Evolutionary conservation across 2,888 invertebrate genomes (phyloP).

Genomic region (Matsumyia berberina): DNA sequence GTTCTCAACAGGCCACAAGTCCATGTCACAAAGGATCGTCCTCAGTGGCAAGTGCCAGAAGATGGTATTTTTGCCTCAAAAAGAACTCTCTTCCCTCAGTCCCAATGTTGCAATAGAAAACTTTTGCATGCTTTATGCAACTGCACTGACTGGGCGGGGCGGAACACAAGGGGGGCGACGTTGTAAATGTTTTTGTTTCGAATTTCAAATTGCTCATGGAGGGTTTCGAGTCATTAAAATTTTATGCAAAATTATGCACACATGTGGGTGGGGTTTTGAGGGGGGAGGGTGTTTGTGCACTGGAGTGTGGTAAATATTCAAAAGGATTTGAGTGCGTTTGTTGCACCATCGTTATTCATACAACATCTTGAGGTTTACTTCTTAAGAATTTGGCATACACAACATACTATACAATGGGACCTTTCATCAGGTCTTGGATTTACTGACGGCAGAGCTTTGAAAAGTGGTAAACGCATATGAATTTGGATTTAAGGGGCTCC

Average conservation of each 20-base stretch:
- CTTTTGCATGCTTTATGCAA: slow-evolving; percentile 24
- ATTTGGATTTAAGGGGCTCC: too few relatives aligned
- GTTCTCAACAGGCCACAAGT: slow-evolving; percentile 55
- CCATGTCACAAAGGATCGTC: slow-evolving; percentile 48
- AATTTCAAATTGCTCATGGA: slow-evolving; percentile 68
- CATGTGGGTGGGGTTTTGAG: not conserved
- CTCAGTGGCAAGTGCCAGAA: slow-evolving; percentile 24
- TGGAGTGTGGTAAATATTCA: slow-evolving; percentile 17
- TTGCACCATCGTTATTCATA: not conserved
- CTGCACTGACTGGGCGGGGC: not conserved
- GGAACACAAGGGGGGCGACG: not conserved
- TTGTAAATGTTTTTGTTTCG: slow-evolving; percentile 55
- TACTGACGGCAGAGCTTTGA: too few relatives aligned
- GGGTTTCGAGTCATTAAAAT: slow-evolving; percentile 68
- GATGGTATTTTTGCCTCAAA: slow-evolving; percentile 26
- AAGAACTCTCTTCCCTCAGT: slow-evolving; percentile 39
- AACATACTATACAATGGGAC: too few relatives aligned
- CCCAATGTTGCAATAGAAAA: slow-evolving; percentile 29
- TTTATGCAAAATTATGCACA: slow-evolving; percentile 55
- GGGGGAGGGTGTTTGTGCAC: not conserved
- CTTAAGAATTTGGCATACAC: too few relatives aligned
- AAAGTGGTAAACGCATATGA: too few relatives aligned
- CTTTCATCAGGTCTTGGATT: too few relatives aligned
- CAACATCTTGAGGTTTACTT: not conserved
- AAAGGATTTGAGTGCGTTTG: slow-evolving; percentile 8